These are phyloP conservation scores for Cherax destructor DNA, from an alignment of 1,140 invertebrate genomes.

Conservation along the genomic window DNA sequence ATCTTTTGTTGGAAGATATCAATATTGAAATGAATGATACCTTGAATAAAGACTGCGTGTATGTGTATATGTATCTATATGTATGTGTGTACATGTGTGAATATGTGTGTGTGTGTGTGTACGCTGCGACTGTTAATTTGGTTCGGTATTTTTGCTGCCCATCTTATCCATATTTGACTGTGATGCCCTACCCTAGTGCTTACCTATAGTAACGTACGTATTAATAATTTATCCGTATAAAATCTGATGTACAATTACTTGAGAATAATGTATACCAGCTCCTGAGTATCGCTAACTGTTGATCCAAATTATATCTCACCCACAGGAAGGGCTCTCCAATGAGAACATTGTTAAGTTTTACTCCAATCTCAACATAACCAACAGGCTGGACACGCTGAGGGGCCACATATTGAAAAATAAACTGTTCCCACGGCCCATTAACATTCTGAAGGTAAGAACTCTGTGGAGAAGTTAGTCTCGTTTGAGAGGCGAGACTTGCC, in stretches of 20 bases:
- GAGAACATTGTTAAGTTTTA: neutral
- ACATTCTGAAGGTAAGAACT: neutral
- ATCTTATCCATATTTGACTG: too few species aligned
- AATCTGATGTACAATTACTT: too few species aligned
- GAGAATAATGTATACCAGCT: too few species aligned
- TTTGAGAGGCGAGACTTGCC: too few species aligned
- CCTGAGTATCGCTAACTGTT: too few species aligned
- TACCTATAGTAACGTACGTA: too few species aligned
- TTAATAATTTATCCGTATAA: too few species aligned
- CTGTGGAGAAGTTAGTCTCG: too few species aligned
- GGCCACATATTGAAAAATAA: neutral
- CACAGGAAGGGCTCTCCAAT: neutral
- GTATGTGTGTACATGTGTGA: neutral
- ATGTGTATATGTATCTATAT: neutral
- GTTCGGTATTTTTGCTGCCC: too few species aligned
- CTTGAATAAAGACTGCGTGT: neutral
- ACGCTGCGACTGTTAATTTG: neutral
- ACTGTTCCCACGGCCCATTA: neutral
- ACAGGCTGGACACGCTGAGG: neutral
- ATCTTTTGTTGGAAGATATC: neutral
- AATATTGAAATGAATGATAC: too few species aligned
- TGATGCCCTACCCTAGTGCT: too few species aligned
- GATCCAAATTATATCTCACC: neutral
- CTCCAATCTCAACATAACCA: neutral
- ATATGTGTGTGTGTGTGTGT: neutral